A percentile compares a stretch with the other conserved stretches of the same genome.
Evolutionary conservation across 2,888 invertebrate species (phyloP).

Genomic region (Sceliomorpha sp.): DNA sequence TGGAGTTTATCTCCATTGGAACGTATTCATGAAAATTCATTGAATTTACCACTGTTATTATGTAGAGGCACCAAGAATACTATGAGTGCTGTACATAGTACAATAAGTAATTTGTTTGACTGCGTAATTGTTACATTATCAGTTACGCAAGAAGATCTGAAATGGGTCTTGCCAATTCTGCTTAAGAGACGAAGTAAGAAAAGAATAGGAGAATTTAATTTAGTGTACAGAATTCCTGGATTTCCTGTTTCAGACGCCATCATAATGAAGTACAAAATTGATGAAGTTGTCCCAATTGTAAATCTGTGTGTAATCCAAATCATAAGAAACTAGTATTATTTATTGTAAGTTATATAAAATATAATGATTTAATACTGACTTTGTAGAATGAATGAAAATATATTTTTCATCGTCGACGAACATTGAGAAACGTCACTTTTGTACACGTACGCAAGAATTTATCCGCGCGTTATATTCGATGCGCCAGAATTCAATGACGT

Average conservation of each 20-base stretch:
- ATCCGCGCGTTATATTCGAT: background rate
- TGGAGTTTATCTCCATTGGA: slow-evolving; percentile 62
- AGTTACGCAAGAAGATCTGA: slow-evolving; percentile 67
- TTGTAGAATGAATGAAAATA: no score
- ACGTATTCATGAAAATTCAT: slow-evolving; percentile 40
- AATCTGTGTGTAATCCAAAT: slow-evolving; percentile 13
- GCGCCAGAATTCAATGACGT: no score
- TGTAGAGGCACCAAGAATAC: slow-evolving; percentile 70
- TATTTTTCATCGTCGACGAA: no score
- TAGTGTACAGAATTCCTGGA: slow-evolving; percentile 69
- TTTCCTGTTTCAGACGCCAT: slow-evolving; percentile 63
- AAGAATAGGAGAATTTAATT: slow-evolving; percentile 54
- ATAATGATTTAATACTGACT: no score
- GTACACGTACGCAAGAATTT: no score
- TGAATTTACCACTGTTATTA: slow-evolving; percentile 71
- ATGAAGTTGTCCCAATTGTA: slow-evolving; percentile 46
- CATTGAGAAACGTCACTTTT: no score
- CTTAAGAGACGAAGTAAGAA: slow-evolving; percentile 23
- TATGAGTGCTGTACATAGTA: slow-evolving; percentile 67
- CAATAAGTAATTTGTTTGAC: slow-evolving; percentile 72
- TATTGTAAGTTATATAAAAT: no score
- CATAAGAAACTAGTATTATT: background rate
- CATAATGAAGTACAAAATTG: slow-evolving; percentile 59
- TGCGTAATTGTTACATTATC: slow-evolving; percentile 67
- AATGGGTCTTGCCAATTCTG: slow-evolving; percentile 70